Conservation (phyloP, 2,797 vertebrate species). For the Karalla daura region DNA sequence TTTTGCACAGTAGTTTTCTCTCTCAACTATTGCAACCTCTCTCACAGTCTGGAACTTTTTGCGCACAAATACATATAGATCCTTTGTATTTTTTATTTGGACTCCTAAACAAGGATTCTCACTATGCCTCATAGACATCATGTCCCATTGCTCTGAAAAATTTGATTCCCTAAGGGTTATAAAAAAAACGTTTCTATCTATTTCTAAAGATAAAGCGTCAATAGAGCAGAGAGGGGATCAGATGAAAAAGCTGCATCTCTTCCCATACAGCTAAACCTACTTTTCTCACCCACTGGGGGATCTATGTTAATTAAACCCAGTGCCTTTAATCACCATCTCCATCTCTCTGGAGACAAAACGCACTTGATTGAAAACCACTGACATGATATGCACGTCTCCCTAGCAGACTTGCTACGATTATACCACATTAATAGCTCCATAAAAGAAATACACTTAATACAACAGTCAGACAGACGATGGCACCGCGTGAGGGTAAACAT, state of each 20-base stretch:
- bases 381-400: neutral
- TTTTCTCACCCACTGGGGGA: constrained; percentile 15
- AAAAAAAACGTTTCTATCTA: no score
- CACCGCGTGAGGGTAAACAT: neutral
- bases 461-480: neutral
- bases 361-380: neutral
- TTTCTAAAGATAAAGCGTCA: no score
- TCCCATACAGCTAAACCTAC: constrained; percentile 7
- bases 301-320: constrained; percentile 54
- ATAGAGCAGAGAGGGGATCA: no score
- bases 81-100: no score
- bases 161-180: no score
- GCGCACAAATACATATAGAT: no score
- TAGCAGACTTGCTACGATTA: neutral
- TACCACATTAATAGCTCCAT: neutral
- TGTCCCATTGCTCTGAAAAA: no score
- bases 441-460: neutral
- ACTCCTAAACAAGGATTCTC: no score
- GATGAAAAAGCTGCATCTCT: neutral
- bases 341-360: constrained; percentile 44
- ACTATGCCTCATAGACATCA: no score
- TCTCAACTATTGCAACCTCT: no score
- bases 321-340: constrained; percentile 55
- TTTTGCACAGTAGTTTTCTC: no score
- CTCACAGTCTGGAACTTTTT: no score